These are phyloP conservation scores for Limonius californicus DNA, from an alignment of 1,140 invertebrate genomes.

Conservation along the genomic window DNA sequence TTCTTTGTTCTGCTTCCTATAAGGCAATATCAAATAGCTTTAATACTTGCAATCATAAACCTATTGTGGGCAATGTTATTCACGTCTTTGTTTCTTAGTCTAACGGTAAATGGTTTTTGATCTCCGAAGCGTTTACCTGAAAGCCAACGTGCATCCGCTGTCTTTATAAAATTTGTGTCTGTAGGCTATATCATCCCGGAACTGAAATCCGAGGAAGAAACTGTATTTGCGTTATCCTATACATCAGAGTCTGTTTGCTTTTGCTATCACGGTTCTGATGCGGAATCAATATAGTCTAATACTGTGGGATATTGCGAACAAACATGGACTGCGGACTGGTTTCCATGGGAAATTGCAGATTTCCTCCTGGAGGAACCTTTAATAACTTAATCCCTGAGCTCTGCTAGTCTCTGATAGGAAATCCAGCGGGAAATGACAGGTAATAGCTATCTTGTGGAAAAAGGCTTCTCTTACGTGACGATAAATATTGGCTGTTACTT, in stretches of 20 bases:
- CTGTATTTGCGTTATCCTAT: not conserved
- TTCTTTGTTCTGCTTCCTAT: no score
- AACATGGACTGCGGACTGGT: not conserved
- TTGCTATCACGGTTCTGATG: conserved; percentile 1
- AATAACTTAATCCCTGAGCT: not conserved
- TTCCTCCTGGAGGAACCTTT: not conserved
- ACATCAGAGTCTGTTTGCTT: not conserved
- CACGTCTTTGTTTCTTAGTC: no score
- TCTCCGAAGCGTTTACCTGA: no score
- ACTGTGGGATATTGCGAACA: not conserved
- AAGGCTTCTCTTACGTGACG: no score
- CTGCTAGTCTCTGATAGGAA: conserved; percentile 2
- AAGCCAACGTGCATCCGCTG: not conserved
- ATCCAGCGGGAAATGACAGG: not conserved
- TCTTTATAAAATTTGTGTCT: not conserved
- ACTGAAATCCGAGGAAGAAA: no score
- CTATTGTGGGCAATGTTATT: no score
- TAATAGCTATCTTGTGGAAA: no score
- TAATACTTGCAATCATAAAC: no score
- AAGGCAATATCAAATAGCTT: no score
- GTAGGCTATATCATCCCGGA: not conserved
- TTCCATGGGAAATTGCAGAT: conserved; percentile 1
- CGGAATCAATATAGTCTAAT: conserved; percentile 3
- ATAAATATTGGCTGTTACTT: no score
- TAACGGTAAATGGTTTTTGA: no score